Evolutionary conservation across 2,888 invertebrate genomes (phyloP).

Genomic region (Lamellibrachia satsuma): DNA sequence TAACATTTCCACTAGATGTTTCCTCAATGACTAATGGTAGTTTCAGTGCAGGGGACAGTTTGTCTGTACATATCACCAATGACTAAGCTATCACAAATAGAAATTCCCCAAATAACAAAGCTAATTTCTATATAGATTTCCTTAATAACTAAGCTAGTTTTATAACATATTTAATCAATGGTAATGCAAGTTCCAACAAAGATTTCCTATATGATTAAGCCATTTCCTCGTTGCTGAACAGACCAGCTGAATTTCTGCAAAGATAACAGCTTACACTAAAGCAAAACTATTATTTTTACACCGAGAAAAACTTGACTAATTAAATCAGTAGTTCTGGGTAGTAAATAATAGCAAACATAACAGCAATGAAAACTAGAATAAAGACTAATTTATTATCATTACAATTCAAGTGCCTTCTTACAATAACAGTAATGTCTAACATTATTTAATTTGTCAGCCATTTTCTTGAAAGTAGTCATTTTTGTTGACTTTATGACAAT

Average conservation of each 20-base stretch:
- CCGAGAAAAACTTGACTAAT: background rate
- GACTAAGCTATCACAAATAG: background rate
- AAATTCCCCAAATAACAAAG: background rate
- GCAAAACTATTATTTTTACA: too few species aligned
- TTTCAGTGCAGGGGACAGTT: background rate
- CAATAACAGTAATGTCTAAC: background rate
- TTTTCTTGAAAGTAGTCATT: too few species aligned
- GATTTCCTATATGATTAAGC: background rate
- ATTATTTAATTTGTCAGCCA: too few species aligned
- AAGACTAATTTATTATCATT: background rate
- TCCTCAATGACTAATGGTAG: background rate
- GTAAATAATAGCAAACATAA: background rate
- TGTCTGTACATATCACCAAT: background rate
- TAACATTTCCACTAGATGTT: background rate
- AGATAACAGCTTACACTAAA: too few species aligned
- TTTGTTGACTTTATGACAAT: too few species aligned
- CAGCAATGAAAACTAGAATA: background rate
- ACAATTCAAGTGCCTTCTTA: background rate
- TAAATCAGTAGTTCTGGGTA: background rate
- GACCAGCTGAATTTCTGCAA: background rate
- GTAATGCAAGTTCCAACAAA: background rate
- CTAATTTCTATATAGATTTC: background rate
- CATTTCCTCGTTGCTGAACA: background rate
- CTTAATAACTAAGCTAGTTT: background rate
- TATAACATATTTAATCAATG: constrained; percentile 2